phyloP scores from a whole-genome alignment of 1,140 invertebrate species.

The Heliconius nattereri region DNA sequence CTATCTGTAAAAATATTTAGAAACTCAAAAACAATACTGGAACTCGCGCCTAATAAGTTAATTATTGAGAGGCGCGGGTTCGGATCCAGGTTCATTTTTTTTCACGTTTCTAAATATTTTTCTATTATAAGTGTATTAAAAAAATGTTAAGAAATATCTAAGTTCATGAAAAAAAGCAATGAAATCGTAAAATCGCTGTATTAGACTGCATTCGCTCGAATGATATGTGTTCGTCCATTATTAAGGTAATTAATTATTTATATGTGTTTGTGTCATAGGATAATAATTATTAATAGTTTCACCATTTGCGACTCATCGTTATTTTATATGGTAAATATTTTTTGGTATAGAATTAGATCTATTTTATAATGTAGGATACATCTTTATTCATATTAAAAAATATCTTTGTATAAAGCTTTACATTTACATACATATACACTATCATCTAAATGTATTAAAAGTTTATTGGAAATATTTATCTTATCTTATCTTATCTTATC shows the following conservation, averaged over 20 bases:
- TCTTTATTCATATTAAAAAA: constrained; percentile 37
- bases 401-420: constrained; percentile 60
- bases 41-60: too few species aligned
- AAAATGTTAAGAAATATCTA: constrained; percentile 27
- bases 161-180: constrained; percentile 62
- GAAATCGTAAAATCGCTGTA: constrained; percentile 54
- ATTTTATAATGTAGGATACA: constrained; percentile 43
- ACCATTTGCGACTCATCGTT: constrained; percentile 26
- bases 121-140: too few species aligned
- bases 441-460: constrained; percentile 35
- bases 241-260: constrained; percentile 72
- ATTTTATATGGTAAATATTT: constrained; percentile 8
- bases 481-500: constrained; percentile 5
- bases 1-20: not conserved
- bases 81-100: too few species aligned
- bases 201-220: constrained; percentile 79
- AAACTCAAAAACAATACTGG: too few species aligned
- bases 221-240: constrained; percentile 80
- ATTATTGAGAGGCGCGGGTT: too few species aligned
- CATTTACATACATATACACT: constrained; percentile 35
- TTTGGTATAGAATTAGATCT: constrained; percentile 22
- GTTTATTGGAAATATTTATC: constrained; percentile 45
- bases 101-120: too few species aligned
- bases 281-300: constrained; percentile 44
- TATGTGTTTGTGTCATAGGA: constrained; percentile 69